A percentile compares a stretch with the other conserved stretches of the same genome.
phyloP scores from a whole-genome alignment of 2,113 vertebrate genomes.

The Crotophaga sulcirostris region DNA sequence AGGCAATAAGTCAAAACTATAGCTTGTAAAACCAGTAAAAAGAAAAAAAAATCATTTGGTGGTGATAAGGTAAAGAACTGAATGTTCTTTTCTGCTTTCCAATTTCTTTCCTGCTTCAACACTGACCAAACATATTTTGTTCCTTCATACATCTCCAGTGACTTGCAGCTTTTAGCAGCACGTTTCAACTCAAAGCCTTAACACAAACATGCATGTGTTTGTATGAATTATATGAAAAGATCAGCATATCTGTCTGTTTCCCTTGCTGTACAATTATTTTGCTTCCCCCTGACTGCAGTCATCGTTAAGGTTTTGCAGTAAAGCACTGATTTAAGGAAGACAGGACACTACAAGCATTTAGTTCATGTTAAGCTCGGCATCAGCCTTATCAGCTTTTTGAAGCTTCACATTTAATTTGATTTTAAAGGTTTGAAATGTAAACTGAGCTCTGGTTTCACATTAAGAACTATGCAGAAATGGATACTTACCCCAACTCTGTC shows the following conservation, averaged over 20 bases:
- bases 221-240: neutral
- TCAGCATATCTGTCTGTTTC: neutral
- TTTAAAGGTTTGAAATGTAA: neutral
- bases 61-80: neutral
- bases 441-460: neutral
- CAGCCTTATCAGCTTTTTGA: neutral
- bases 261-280: neutral
- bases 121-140: neutral
- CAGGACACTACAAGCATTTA: neutral
- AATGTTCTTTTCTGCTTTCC: neutral
- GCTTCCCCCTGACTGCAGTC: neutral
- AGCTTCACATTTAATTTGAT: neutral
- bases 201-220: neutral
- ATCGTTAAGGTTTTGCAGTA: neutral
- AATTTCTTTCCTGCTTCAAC: neutral
- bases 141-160: neutral
- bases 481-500: constrained; percentile 91
- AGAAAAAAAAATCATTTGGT: neutral
- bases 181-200: neutral
- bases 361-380: neutral
- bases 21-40: neutral
- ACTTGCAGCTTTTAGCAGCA: neutral
- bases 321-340: neutral
- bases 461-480: neutral
- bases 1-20: neutral